Conservation (phyloP, 2,113 vertebrate genomes). For the Paraplagusia blochii region DNA sequence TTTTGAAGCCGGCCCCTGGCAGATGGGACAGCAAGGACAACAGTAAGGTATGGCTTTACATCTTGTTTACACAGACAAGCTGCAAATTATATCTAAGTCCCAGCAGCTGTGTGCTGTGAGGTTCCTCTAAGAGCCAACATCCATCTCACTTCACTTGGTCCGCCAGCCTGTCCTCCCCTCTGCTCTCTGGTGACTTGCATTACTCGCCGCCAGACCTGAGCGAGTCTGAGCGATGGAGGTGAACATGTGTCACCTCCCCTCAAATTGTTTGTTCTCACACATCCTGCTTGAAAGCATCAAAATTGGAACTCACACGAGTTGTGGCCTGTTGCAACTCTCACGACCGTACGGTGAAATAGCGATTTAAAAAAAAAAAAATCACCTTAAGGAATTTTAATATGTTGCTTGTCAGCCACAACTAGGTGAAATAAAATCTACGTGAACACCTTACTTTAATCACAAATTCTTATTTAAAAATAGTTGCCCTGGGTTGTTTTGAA, state of each 20-base stretch:
- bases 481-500: slow-evolving; percentile 33
- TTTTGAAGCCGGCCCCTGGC: slow-evolving; percentile 29
- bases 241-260: slow-evolving; percentile 26
- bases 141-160: slow-evolving; percentile 49
- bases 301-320: not conserved
- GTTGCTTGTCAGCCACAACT: not conserved
- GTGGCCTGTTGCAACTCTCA: not conserved
- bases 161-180: slow-evolving; percentile 16
- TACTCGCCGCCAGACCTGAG: not conserved
- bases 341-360: not conserved
- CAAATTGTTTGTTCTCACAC: slow-evolving; percentile 18
- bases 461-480: slow-evolving; percentile 21
- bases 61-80: slow-evolving; percentile 59
- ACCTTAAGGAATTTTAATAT: slow-evolving; percentile 1
- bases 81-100: slow-evolving; percentile 55
- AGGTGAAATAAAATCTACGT: slow-evolving; percentile 1
- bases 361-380: not conserved
- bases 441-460: slow-evolving; percentile 1
- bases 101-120: slow-evolving; percentile 31
- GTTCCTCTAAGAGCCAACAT: slow-evolving; percentile 38
- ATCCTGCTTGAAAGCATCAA: not conserved
- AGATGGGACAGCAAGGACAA: slow-evolving; percentile 48
- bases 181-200: slow-evolving; percentile 18
- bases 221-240: slow-evolving; percentile 13
- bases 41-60: slow-evolving; percentile 55